These are phyloP conservation scores for Ips typographus DNA, from an alignment of 1,140 invertebrate species.

Conservation along the genomic window DNA sequence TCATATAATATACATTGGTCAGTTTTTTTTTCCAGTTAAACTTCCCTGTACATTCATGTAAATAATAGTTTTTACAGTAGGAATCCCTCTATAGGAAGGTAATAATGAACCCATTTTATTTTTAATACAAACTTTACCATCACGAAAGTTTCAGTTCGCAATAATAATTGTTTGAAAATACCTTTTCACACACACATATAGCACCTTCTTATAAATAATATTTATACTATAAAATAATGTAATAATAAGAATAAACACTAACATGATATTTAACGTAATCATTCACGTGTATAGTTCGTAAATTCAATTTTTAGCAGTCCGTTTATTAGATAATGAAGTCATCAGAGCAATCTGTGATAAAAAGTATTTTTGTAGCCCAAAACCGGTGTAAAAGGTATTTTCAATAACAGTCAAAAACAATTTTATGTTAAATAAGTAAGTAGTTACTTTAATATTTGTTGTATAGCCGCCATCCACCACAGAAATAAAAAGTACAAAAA, in stretches of 20 bases:
- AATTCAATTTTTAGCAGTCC: slow-evolving; percentile 4
- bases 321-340: slow-evolving; percentile 22
- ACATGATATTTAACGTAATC: slow-evolving; percentile 3
- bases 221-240: neutral
- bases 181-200: slow-evolving; percentile 15
- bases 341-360: slow-evolving; percentile 37
- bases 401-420: neutral
- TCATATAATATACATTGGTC: neutral
- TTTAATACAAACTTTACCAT: too few species aligned
- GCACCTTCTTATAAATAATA: slow-evolving; percentile 6
- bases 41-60: too few species aligned
- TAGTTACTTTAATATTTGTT: too few species aligned
- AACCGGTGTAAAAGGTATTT: slow-evolving; percentile 18
- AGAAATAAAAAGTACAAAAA: too few species aligned
- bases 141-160: too few species aligned
- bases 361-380: slow-evolving; percentile 30
- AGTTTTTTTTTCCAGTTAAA: slow-evolving; percentile 1
- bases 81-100: too few species aligned
- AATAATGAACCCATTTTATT: too few species aligned
- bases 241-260: slow-evolving; percentile 11
- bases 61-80: too few species aligned
- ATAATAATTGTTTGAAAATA: slow-evolving; percentile 17
- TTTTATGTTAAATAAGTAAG: too few species aligned
- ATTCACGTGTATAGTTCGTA: slow-evolving; percentile 18
- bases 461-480: too few species aligned